These are phyloP conservation scores for Pocillopora meandrina DNA, from an alignment of 92 coral and sea anemone genomes.

Conservation along the genomic window DNA sequence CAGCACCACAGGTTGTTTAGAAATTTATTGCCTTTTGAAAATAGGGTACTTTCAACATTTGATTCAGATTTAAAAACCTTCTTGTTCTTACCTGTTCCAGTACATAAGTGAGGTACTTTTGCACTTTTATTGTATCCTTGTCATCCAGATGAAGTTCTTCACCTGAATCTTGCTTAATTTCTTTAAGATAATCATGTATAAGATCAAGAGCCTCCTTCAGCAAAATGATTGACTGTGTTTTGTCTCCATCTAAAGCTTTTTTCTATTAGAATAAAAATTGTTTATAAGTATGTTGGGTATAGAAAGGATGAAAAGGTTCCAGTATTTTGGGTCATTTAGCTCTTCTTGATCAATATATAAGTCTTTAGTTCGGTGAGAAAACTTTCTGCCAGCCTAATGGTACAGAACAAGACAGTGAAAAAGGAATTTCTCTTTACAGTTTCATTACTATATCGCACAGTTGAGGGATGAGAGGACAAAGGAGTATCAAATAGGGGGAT, in stretches of 20 bases:
- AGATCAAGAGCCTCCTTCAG: slow-evolving; percentile 57
- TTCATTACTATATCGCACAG: too few species aligned
- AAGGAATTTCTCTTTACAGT: too few species aligned
- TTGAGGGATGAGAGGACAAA: too few species aligned
- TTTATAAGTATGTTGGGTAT: background rate
- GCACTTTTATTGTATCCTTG: slow-evolving; percentile 49
- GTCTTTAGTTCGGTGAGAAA: background rate
- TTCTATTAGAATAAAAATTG: slow-evolving; percentile 9
- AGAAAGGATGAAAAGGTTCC: background rate
- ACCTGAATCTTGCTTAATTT: background rate
- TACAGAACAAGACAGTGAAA: too few species aligned
- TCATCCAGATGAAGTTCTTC: slow-evolving; percentile 33
- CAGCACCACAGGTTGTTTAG: too few species aligned
- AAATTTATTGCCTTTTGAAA: too few species aligned
- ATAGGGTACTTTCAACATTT: too few species aligned
- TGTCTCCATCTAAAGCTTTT: slow-evolving; percentile 45
- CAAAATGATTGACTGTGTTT: slow-evolving; percentile 42
- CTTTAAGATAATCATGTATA: slow-evolving; percentile 55
- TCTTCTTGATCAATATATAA: too few species aligned
- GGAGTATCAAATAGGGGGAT: too few species aligned
- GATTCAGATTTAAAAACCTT: background rate
- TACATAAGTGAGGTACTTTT: slow-evolving; percentile 55
- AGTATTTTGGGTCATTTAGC: too few species aligned
- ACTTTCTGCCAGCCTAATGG: too few species aligned
- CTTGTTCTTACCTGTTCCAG: slow-evolving; percentile 49